These are phyloP conservation scores for Trachythela sp. DNA, from an alignment of 64 coral and sea anemone species.

Conservation along the genomic window DNA sequence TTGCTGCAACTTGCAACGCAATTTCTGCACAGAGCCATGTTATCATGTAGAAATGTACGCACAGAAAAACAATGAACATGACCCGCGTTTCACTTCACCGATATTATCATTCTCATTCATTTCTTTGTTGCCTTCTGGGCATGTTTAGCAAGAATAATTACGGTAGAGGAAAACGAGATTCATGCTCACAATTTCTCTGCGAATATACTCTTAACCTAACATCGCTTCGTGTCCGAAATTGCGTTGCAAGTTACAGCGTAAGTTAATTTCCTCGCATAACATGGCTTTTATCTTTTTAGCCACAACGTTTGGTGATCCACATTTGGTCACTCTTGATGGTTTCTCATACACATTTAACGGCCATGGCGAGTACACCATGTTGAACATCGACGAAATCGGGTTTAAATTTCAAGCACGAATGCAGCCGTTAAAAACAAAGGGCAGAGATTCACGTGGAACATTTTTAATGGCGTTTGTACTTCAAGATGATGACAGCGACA, in stretches of 20 bases:
- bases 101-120: too few species aligned
- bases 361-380: constrained; percentile 41
- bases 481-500: constrained; percentile 23
- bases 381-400: constrained; percentile 15
- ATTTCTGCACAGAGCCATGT: too few species aligned
- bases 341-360: constrained; percentile 49
- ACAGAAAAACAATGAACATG: too few species aligned
- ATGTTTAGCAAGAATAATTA: too few species aligned
- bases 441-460: constrained; percentile 3
- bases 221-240: too few species aligned
- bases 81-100: too few species aligned
- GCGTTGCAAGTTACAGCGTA: not conserved
- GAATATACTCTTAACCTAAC: too few species aligned
- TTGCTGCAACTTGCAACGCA: too few species aligned
- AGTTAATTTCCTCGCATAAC: not conserved
- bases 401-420: constrained; percentile 49
- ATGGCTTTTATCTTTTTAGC: not conserved
- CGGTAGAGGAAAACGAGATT: too few species aligned
- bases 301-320: constrained; percentile 50
- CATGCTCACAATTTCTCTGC: too few species aligned
- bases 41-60: too few species aligned
- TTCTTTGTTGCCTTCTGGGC: too few species aligned
- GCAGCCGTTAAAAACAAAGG: constrained; percentile 31
- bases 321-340: constrained; percentile 47
- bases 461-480: constrained; percentile 44